Conservation (phyloP, 2,888 invertebrate genomes). For the Pogonocherus hispidulus region DNA sequence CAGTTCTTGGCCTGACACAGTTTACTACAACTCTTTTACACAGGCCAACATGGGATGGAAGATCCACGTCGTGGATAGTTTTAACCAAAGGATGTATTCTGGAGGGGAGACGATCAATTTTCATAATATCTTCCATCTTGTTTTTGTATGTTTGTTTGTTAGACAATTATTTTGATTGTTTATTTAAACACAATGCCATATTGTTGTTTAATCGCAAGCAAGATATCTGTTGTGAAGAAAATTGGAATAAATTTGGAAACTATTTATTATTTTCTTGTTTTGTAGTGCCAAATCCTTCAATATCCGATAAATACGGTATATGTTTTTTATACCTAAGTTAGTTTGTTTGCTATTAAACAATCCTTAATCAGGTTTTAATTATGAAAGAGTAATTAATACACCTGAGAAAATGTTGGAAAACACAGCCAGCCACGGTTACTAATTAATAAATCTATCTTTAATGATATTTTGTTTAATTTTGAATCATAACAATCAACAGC, state of each 20-base stretch:
- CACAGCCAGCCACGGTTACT: background rate
- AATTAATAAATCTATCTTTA: background rate
- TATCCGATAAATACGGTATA: background rate
- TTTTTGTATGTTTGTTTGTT: conserved; percentile 54
- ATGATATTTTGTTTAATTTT: conserved; percentile 14
- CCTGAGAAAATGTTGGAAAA: conserved; percentile 35
- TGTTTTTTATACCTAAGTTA: conserved; percentile 9
- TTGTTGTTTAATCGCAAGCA: conserved; percentile 30
- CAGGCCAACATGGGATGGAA: conserved; percentile 97
- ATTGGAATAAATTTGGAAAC: conserved; percentile 13
- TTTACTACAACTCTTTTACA: conserved; percentile 94
- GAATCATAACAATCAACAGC: background rate
- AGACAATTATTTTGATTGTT: conserved; percentile 59
- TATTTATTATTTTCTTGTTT: conserved; percentile 10
- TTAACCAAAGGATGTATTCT: conserved; percentile 64
- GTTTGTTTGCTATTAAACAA: conserved; percentile 32
- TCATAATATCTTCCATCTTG: conserved; percentile 30
- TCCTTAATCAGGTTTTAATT: conserved; percentile 41
- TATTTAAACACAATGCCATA: conserved; percentile 51
- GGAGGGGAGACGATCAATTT: background rate
- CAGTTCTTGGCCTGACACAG: conserved; percentile 90
- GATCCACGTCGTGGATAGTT: conserved; percentile 90
- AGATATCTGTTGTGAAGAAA: conserved; percentile 18
- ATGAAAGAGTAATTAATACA: conserved; percentile 37
- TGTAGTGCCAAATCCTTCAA: conserved; percentile 4